Base-by-base conservation (phyloP, 2,113 vertebrate species). In the Trematomus loennbergii region DNA sequence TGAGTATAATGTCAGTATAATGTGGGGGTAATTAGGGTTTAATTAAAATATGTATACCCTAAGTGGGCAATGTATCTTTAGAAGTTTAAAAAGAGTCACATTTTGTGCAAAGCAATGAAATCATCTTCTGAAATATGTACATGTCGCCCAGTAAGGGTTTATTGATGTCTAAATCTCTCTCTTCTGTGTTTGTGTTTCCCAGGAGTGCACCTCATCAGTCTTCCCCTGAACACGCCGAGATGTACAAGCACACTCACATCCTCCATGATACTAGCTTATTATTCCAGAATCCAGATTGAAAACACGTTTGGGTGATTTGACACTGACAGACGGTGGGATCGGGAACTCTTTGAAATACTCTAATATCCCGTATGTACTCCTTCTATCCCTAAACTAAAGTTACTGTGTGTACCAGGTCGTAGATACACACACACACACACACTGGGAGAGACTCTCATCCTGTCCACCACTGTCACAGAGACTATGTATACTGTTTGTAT, bases 401-500 rank as follows among this genome's bases (percentile, higher is more conserved):
- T 45, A 53, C 66, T 43, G 69, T 70, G 67, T 75, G 60, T 46
- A 22, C 16, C 73, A 15, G 33, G 36, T 6, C 36, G 36, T 40
- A 40, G 33, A 36, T 3, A 5, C 66, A 48, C 46, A 62, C 49
- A 58, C 63, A 61, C 55, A 18, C 55, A 57, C 17, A 15, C 57
- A 16, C 49, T 29, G 36, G 36, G 22, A 77, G 66, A 84, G 87
- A 87, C 87, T 75, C 22, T 75, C 22, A 29, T 71, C 72, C 76
- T 83, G 65, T 84, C 77, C 72, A 74, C 79, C 69, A 82, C 85
- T 79, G 81, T 88, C 82, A 72, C 82, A 91, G 81, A 91, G 86
- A 92, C 86, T 75, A 70, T 94, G 93, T 94, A 93, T 82, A 89
- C 90, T 94, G 91, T 82, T 87, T 94, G 94, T 96, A 95, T 92